A percentile compares a stretch with the other conserved stretches of the same genome.
phyloP scores from a whole-genome alignment of 2,797 vertebrate genomes.

The Lutjanus argentimaculatus region DNA sequence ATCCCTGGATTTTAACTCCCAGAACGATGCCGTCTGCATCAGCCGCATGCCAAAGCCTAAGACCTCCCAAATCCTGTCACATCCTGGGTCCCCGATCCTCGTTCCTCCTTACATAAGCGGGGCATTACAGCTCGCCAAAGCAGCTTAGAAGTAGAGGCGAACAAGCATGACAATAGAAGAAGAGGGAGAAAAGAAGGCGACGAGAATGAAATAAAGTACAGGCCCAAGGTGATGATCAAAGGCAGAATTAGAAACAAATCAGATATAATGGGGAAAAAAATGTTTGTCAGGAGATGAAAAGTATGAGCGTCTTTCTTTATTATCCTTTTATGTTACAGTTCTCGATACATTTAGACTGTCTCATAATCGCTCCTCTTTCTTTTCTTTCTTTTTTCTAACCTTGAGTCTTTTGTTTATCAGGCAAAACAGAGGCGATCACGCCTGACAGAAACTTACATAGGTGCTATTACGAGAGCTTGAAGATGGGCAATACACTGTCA shows the following conservation, averaged over 20 bases:
- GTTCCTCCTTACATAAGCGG: conserved; percentile 35
- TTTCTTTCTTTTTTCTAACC: neutral
- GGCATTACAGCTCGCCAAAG: conserved; percentile 57
- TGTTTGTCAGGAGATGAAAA: conserved; percentile 42
- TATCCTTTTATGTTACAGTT: conserved; percentile 20
- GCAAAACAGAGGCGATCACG: conserved; percentile 1
- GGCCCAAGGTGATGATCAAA: conserved; percentile 29
- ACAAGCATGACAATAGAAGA: conserved; percentile 34
- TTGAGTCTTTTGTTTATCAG: neutral
- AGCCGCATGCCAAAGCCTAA: conserved; percentile 27
- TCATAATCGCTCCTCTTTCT: neutral
- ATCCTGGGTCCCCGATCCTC: conserved; percentile 34
- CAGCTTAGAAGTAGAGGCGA: conserved; percentile 45
- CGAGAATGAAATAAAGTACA: conserved; percentile 17
- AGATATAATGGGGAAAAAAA: conserved; percentile 43
- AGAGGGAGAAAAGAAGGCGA: conserved; percentile 10
- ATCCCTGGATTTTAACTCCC: conserved; percentile 44
- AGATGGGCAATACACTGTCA: conserved; percentile 1
- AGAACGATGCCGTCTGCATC: conserved; percentile 1
- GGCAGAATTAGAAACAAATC: conserved; percentile 28
- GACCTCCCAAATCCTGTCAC: conserved; percentile 64
- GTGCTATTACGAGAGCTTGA: neutral
- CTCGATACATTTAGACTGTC: neutral
- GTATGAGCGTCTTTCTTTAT: conserved; percentile 31
- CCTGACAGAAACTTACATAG: neutral